A percentile compares a stretch with the other conserved stretches of the same genome.
Evolutionary conservation across 2,888 invertebrate species (phyloP).

Genomic region (Diadegma fenestrale): DNA sequence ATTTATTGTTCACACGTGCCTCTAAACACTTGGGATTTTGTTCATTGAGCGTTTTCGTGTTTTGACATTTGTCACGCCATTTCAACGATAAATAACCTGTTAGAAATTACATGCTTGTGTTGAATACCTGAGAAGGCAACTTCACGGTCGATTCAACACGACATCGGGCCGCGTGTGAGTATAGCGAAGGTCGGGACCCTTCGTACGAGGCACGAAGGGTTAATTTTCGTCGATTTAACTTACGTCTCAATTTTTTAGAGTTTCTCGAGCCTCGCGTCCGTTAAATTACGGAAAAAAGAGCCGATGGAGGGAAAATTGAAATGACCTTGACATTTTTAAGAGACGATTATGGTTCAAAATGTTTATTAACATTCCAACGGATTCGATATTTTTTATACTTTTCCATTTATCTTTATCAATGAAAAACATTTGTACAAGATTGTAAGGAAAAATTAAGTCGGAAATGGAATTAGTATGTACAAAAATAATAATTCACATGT

Average conservation of each 20-base stretch:
- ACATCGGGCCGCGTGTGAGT: not conserved
- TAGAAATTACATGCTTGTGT: not conserved
- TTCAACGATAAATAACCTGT: not conserved
- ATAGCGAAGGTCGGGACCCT: conserved; percentile 14
- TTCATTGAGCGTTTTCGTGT: not conserved
- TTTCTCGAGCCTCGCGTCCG: not conserved
- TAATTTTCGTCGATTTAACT: not conserved
- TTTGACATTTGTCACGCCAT: not conserved
- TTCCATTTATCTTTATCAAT: not conserved
- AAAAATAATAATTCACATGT: conserved; percentile 89
- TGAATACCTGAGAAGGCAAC: not conserved
- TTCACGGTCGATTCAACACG: conserved; percentile 3
- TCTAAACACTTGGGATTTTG: not conserved
- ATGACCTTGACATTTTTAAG: not conserved
- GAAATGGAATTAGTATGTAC: not conserved
- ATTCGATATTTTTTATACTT: not conserved
- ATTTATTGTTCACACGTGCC: not conserved
- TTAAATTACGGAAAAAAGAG: not conserved
- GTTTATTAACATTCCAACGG: no score
- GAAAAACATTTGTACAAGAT: conserved; percentile 16
- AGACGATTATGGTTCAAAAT: not conserved
- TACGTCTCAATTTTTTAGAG: not conserved
- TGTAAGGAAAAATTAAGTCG: not conserved
- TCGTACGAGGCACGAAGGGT: conserved; percentile 16
- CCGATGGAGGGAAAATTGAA: not conserved